Percentiles rank a stretch among this genome's conserved stretches.
phyloP scores from a whole-genome alignment of 2,113 vertebrate species.

The Sinocyclocheilus grahami region DNA sequence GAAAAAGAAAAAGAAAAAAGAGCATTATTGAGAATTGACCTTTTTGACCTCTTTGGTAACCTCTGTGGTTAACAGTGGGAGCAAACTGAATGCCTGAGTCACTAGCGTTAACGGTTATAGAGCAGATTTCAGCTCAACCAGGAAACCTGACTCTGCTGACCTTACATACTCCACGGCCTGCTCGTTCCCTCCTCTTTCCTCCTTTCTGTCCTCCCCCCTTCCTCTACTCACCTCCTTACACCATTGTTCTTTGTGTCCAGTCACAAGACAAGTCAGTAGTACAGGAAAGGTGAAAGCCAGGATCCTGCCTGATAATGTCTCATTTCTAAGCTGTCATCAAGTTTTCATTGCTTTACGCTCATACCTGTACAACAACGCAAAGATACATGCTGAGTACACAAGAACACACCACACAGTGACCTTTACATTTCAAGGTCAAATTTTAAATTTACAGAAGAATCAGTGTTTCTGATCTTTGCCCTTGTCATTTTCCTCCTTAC shows the following conservation, averaged over 20 bases:
- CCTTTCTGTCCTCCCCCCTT: conserved; percentile 42
- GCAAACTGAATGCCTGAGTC: background rate
- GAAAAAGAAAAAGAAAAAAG: background rate
- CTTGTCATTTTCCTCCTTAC: background rate
- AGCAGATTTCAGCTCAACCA: background rate
- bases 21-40: background rate
- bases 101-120: conserved; percentile 16
- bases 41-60: background rate
- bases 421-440: conserved; percentile 50
- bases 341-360: conserved; percentile 51
- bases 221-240: conserved; percentile 27
- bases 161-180: conserved; percentile 26
- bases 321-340: conserved; percentile 53
- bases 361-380: conserved; percentile 6
- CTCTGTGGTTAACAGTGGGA: conserved; percentile 4
- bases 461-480: background rate
- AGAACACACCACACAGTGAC: background rate
- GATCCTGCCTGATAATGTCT: conserved; percentile 39
- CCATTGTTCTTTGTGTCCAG: conserved; percentile 57
- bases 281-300: conserved; percentile 18
- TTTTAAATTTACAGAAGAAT: background rate
- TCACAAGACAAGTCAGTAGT: conserved; percentile 19
- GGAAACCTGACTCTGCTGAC: conserved; percentile 38
- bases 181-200: conserved; percentile 39
- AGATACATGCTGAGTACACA: conserved; percentile 13